These are phyloP conservation scores for Mechanitis mazaeus DNA, from an alignment of 2,888 invertebrate species.

Conservation along the genomic window DNA sequence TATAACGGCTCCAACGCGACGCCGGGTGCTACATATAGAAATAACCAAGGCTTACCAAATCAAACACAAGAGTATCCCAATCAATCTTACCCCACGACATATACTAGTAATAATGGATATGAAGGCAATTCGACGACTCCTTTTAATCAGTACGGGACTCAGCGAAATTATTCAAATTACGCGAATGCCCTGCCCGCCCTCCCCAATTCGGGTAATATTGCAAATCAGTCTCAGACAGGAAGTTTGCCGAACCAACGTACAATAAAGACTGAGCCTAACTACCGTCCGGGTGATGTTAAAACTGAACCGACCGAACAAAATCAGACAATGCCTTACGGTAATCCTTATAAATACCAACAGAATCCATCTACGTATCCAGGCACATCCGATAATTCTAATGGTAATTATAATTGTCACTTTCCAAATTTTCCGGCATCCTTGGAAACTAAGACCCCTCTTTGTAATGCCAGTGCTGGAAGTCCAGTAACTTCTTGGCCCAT, in stretches of 20 bases:
- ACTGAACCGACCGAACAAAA: conserved; percentile 44
- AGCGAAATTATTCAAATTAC: conserved; percentile 52
- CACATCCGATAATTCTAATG: conserved; percentile 40
- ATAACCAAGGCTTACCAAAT: conserved; percentile 34
- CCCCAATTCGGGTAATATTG: conserved; percentile 32
- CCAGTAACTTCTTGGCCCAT: conserved; percentile 66
- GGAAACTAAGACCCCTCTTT: conserved; percentile 62
- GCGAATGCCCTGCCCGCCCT: conserved; percentile 47
- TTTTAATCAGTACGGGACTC: conserved; percentile 57
- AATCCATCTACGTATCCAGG: conserved; percentile 48
- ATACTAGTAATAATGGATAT: conserved; percentile 43
- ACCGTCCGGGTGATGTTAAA: conserved; percentile 45
- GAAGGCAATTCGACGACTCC: conserved; percentile 43
- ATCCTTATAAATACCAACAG: conserved; percentile 49
- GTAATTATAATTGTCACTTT: conserved; percentile 50
- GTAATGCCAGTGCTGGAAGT: conserved; percentile 58
- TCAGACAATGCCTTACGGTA: conserved; percentile 39
- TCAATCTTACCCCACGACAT: conserved; percentile 51
- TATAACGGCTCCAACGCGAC: conserved; percentile 47
- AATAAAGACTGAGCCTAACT: conserved; percentile 44
- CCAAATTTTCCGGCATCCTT: conserved; percentile 52
- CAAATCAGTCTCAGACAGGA: conserved; percentile 29
- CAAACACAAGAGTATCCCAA: conserved; percentile 46
- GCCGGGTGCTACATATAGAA: conserved; percentile 36
- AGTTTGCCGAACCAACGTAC: conserved; percentile 34